These are phyloP conservation scores for Plagiodera versicolora DNA, from an alignment of 2,888 invertebrate genomes.

Conservation along the genomic window DNA sequence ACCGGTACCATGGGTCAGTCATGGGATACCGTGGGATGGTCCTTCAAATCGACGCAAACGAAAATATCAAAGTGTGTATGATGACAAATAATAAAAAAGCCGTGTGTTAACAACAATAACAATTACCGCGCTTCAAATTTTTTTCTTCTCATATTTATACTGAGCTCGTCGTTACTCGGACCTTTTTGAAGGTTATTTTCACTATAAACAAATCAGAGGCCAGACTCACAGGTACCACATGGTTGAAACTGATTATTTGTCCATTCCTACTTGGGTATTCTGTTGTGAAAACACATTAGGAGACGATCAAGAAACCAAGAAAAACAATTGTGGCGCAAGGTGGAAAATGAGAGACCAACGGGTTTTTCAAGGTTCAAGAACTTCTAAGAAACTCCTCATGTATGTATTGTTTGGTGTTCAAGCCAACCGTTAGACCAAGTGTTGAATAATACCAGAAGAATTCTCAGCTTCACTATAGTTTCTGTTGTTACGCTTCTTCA, in stretches of 20 bases:
- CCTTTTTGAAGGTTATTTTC: not conserved
- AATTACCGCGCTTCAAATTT: not conserved
- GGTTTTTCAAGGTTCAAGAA: no score
- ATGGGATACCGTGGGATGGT: not conserved
- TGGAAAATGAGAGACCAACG: not conserved
- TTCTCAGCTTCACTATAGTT: no score
- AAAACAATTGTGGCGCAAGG: not conserved
- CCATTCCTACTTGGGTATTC: conserved; percentile 1
- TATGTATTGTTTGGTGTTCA: no score
- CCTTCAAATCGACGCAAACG: not conserved
- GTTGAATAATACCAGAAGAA: no score
- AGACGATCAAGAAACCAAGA: not conserved
- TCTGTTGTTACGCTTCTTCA: no score
- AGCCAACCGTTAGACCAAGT: no score
- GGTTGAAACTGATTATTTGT: not conserved
- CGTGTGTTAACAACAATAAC: no score
- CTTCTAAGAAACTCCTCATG: no score
- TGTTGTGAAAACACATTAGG: conserved; percentile 11
- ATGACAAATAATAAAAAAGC: no score
- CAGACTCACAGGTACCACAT: not conserved
- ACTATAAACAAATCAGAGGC: not conserved
- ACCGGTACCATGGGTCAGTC: not conserved
- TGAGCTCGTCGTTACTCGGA: not conserved
- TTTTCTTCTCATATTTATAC: not conserved
- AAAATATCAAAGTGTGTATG: no score